phyloP scores from a whole-genome alignment of 2,797 vertebrate species.

The Dipus sagitta region DNA sequence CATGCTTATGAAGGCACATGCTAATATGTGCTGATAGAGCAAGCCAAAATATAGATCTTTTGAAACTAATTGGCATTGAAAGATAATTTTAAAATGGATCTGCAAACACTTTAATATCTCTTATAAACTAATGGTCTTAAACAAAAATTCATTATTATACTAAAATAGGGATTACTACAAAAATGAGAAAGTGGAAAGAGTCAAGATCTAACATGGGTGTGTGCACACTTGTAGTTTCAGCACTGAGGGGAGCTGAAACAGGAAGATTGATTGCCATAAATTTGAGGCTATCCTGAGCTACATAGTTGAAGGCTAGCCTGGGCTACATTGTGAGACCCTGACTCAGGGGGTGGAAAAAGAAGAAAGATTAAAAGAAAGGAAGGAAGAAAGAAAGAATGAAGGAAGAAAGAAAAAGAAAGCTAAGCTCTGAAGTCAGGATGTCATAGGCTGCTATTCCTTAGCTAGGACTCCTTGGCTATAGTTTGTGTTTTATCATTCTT shows the following conservation, averaged over 20 bases:
- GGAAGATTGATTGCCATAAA: neutral
- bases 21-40: neutral
- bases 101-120: neutral
- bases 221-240: neutral
- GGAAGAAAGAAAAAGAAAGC: no score
- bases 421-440: neutral
- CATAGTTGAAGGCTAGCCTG: no score
- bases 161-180: neutral
- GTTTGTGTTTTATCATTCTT: neutral
- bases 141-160: neutral
- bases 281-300: no score
- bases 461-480: neutral
- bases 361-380: neutral
- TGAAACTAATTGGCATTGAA: neutral
- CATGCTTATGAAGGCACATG: no score
- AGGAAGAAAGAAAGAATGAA: neutral
- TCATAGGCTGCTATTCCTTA: neutral
- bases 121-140: neutral
- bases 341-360: neutral
- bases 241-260: neutral
- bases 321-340: neutral
- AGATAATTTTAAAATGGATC: slow-evolving; percentile 21
- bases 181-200: neutral
- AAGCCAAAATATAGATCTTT: neutral
- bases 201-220: neutral